A percentile compares a stretch with the other conserved stretches of the same genome.
phyloP scores from a whole-genome alignment of 2,888 invertebrate species.

The Hanleya hanleyi region DNA sequence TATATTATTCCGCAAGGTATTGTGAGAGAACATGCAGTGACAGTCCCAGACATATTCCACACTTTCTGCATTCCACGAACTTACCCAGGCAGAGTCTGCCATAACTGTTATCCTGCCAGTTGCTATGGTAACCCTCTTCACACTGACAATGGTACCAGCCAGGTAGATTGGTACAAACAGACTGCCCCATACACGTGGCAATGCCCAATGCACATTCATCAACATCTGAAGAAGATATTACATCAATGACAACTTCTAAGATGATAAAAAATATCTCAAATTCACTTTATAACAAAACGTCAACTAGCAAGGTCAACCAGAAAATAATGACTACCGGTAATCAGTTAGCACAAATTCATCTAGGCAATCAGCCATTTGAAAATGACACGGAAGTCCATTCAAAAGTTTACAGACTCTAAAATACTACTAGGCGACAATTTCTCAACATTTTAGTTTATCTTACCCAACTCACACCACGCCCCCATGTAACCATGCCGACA shows the following conservation, averaged over 20 bases:
- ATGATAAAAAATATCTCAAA: too few relatives aligned
- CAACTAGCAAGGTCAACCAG: too few relatives aligned
- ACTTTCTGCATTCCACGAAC: background rate
- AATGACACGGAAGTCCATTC: background rate
- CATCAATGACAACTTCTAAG: too few relatives aligned
- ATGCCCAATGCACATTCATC: conserved; percentile 86
- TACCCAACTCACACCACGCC: conserved; percentile 83
- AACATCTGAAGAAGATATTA: conserved; percentile 77
- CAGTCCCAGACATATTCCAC: too few relatives aligned
- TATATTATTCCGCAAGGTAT: too few relatives aligned
- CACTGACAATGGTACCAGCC: conserved; percentile 78
- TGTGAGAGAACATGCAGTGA: too few relatives aligned
- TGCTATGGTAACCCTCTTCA: conserved; percentile 81
- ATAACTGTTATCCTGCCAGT: conserved; percentile 61
- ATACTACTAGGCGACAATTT: background rate
- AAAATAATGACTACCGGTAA: too few relatives aligned
- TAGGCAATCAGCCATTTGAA: too few relatives aligned
- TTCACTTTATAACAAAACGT: too few relatives aligned
- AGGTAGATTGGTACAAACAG: conserved; percentile 87
- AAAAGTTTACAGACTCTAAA: background rate
- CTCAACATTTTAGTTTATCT: conserved; percentile 8
- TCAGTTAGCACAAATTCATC: too few relatives aligned
- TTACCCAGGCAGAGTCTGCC: conserved; percentile 72
- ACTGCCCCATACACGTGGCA: conserved; percentile 84
- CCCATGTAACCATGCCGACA: conserved; percentile 89